These are phyloP conservation scores for Odocoileus virginianus DNA, from an alignment of 2,113 vertebrate genomes.

Conservation along the genomic window DNA sequence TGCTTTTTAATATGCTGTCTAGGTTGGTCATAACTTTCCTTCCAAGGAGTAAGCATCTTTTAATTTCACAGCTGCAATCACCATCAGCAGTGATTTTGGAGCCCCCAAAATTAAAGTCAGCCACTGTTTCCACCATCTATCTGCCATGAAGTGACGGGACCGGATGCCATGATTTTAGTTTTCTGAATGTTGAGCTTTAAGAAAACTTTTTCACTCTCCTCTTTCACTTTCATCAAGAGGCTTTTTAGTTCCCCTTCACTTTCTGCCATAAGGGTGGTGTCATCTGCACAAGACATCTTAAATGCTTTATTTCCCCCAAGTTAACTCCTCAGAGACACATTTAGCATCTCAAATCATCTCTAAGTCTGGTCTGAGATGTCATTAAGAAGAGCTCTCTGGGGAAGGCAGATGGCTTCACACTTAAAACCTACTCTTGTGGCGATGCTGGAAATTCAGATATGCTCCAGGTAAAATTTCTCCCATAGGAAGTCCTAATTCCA, in stretches of 20 bases:
- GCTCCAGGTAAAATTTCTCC: neutral
- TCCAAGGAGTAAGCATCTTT: neutral
- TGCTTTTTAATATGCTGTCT: neutral
- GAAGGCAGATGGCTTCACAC: neutral
- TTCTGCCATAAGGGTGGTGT: neutral
- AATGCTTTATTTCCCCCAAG: neutral
- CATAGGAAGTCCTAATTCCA: neutral
- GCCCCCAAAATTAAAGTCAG: neutral
- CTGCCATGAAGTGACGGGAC: neutral
- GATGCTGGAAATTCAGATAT: neutral
- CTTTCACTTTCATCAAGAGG: neutral
- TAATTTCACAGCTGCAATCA: neutral
- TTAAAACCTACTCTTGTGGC: neutral
- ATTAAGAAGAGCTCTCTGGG: neutral
- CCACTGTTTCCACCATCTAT: neutral
- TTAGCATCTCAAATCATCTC: neutral
- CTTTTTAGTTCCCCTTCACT: neutral
- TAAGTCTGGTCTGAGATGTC: neutral
- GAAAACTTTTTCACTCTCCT: neutral
- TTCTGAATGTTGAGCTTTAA: neutral
- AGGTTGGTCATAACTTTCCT: neutral
- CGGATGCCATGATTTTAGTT: neutral
- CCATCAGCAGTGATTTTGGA: neutral
- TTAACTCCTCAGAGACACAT: neutral
- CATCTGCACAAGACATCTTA: neutral